A percentile compares a stretch with the other conserved stretches of the same genome.
Conservation (phyloP, 2,797 vertebrate genomes). For the Sebastolobus altivelis region DNA sequence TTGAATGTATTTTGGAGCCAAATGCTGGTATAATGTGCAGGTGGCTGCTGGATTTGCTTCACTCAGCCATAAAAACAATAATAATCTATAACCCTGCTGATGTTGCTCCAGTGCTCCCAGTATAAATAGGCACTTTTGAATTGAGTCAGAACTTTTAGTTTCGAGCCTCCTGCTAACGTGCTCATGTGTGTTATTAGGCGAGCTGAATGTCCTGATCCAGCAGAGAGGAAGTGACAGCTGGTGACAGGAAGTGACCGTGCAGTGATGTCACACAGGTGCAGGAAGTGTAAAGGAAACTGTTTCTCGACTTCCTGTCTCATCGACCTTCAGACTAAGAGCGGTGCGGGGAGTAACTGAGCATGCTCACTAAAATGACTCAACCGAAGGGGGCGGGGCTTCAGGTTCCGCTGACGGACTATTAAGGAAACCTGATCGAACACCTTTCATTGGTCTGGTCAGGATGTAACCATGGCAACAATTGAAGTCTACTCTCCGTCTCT, state of each 20-base stretch:
- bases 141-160: background rate
- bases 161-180: background rate
- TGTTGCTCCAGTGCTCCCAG: too few relatives aligned
- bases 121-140: background rate
- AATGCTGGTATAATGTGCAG: too few relatives aligned
- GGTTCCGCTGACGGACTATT: background rate
- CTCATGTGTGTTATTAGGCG: background rate
- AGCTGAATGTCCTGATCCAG: conserved; percentile 43
- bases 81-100: too few relatives aligned
- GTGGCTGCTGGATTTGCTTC: too few relatives aligned
- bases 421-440: background rate
- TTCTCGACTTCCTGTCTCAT: conserved; percentile 1
- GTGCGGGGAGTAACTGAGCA: conserved; percentile 8
- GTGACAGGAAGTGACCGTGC: background rate
- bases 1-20: too few relatives aligned
- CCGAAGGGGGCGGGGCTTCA: background rate
- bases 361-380: background rate
- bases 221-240: conserved; percentile 10
- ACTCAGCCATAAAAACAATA: too few relatives aligned
- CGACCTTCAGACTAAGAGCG: background rate
- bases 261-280: conserved; percentile 33
- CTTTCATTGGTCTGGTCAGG: background rate
- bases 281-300: conserved; percentile 1
- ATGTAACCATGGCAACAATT: conserved; percentile 22
- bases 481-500: background rate